Percentiles rank a stretch among this genome's conserved stretches.
Conservation (phyloP, 2,113 vertebrate species). For the Okapia johnstoni region DNA sequence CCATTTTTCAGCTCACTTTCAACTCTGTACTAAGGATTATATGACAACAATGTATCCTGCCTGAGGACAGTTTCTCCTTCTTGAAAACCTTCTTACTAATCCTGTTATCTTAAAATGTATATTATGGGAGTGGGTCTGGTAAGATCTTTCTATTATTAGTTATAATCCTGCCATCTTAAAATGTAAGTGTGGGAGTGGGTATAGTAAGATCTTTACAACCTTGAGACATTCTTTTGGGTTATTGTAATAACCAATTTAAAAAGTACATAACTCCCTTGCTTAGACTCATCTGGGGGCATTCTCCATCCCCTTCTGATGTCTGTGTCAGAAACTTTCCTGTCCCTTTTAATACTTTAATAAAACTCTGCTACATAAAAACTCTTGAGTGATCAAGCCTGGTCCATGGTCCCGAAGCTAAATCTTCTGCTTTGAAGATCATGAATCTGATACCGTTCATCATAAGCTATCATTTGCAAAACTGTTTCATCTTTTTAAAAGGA, state of each 20-base stretch:
- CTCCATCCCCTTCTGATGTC: not conserved
- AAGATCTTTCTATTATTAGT: not conserved
- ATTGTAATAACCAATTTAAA: not conserved
- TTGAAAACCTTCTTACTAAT: not conserved
- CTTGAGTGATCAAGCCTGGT: not conserved
- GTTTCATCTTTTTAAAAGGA: not conserved
- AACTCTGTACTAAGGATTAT: not conserved
- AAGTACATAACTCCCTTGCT: not conserved
- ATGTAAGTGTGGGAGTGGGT: not conserved
- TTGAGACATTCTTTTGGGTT: not conserved
- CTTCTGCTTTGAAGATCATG: not conserved
- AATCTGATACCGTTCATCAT: rapidly evolving
- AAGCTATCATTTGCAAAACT: not conserved
- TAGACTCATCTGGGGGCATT: not conserved
- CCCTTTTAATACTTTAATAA: not conserved
- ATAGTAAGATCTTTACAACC: not conserved
- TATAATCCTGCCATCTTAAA: not conserved
- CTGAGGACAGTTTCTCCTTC: not conserved
- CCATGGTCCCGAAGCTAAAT: not conserved
- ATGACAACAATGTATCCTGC: rapidly evolving
- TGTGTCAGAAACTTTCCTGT: not conserved
- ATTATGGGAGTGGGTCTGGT: not conserved
- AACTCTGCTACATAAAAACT: not conserved
- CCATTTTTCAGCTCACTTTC: not conserved
- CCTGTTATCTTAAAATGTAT: not conserved